These are phyloP conservation scores for Coelogynopora nodosa DNA, from an alignment of 2,888 invertebrate species.

Conservation along the genomic window DNA sequence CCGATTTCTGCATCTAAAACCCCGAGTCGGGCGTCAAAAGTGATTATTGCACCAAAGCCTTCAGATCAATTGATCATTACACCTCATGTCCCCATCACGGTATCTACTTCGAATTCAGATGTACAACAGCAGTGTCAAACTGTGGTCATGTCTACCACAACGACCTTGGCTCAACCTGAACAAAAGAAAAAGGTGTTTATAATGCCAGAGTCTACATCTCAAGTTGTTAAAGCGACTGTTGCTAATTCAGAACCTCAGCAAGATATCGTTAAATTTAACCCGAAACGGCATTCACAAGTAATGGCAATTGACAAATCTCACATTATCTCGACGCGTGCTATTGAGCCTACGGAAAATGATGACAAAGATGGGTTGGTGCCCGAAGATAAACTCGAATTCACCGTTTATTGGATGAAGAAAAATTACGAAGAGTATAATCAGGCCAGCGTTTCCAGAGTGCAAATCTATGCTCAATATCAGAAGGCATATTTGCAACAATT, in stretches of 20 bases:
- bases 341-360: neutral
- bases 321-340: neutral
- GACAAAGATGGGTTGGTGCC: neutral
- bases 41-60: constrained; percentile 13
- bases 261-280: neutral
- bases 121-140: neutral
- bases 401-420: constrained; percentile 23
- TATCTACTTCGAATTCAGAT: neutral
- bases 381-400: neutral
- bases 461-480: constrained; percentile 22
- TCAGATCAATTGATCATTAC: neutral
- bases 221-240: neutral
- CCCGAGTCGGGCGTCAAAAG: neutral
- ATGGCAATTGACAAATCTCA: neutral
- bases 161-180: neutral
- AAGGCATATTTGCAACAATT: neutral
- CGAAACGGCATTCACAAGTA: neutral
- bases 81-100: neutral
- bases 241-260: neutral
- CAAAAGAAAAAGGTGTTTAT: neutral
- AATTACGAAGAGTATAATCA: neutral
- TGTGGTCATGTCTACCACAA: neutral
- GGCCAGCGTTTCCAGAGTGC: constrained; percentile 23
- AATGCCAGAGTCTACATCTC: neutral
- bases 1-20: neutral